Percentiles rank a stretch among this genome's conserved stretches.
phyloP scores from a whole-genome alignment of 2,888 invertebrate species.

The Drosophila melanosoma region DNA sequence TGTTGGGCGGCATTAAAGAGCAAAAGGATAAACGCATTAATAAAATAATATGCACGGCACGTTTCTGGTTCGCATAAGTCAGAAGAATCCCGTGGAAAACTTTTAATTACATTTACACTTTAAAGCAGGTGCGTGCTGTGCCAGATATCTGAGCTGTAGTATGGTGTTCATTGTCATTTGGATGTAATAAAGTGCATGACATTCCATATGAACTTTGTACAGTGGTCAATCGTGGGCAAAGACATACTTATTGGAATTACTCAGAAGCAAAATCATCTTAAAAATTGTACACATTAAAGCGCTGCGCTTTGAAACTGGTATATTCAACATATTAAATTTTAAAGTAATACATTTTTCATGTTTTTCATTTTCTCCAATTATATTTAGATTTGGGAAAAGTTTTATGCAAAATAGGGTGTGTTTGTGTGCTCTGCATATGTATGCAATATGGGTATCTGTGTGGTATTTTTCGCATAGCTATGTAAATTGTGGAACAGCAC shows the following conservation, averaged over 20 bases:
- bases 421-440: slow-evolving; percentile 1
- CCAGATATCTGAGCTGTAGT: slow-evolving; percentile 23
- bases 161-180: slow-evolving; percentile 30
- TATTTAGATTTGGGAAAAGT: neutral
- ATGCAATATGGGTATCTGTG: slow-evolving; percentile 12
- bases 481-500: slow-evolving; percentile 27
- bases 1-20: slow-evolving; percentile 15
- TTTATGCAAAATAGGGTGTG: neutral
- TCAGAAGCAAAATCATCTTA: neutral
- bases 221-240: neutral
- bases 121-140: slow-evolving; percentile 38
- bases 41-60: slow-evolving; percentile 61
- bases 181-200: neutral
- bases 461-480: slow-evolving; percentile 17
- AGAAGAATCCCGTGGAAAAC: slow-evolving; percentile 36
- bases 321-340: neutral
- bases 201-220: neutral
- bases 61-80: slow-evolving; percentile 43
- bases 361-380: neutral
- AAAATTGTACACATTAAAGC: no score
- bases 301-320: neutral
- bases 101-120: slow-evolving; percentile 76
- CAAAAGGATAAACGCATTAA: slow-evolving; percentile 47
- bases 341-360: neutral
- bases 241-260: neutral